Evolutionary conservation across 2,113 vertebrate species (phyloP).

Genomic region (Laticauda laticaudata): DNA sequence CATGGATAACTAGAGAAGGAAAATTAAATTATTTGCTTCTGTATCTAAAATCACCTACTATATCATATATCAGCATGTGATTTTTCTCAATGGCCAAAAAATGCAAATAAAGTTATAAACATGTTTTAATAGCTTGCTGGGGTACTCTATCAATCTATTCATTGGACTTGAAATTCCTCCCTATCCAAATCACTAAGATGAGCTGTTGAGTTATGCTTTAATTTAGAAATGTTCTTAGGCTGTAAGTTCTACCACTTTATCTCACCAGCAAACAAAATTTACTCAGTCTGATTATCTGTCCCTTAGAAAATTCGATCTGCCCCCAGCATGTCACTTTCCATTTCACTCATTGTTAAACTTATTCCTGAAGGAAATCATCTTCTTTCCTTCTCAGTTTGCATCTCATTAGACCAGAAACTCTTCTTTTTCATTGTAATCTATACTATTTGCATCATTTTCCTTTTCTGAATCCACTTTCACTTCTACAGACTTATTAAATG

Average conservation of each 20-base stretch:
- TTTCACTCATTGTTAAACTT: slow-evolving; percentile 12
- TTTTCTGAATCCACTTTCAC: neutral
- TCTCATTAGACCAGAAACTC: neutral
- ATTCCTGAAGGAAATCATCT: neutral
- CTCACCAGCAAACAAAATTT: neutral
- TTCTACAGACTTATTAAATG: neutral
- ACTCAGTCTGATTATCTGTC: neutral
- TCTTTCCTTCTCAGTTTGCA: slow-evolving; percentile 14
- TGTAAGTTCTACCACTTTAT: neutral
- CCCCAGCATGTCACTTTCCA: slow-evolving; percentile 9
- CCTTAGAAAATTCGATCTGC: neutral
- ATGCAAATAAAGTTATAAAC: neutral
- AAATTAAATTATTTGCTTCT: neutral
- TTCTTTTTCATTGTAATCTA: neutral
- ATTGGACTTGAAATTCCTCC: neutral
- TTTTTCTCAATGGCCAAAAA: neutral
- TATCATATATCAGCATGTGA: neutral
- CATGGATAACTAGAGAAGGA: neutral
- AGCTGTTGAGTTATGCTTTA: neutral
- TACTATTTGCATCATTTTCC: neutral
- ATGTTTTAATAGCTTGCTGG: neutral
- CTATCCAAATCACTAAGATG: neutral
- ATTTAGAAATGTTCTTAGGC: neutral
- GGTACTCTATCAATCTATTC: neutral
- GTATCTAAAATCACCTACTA: neutral